Evolutionary conservation across 2,113 vertebrate genomes (phyloP).

Genomic region (Chiloscyllium plagiosum): DNA sequence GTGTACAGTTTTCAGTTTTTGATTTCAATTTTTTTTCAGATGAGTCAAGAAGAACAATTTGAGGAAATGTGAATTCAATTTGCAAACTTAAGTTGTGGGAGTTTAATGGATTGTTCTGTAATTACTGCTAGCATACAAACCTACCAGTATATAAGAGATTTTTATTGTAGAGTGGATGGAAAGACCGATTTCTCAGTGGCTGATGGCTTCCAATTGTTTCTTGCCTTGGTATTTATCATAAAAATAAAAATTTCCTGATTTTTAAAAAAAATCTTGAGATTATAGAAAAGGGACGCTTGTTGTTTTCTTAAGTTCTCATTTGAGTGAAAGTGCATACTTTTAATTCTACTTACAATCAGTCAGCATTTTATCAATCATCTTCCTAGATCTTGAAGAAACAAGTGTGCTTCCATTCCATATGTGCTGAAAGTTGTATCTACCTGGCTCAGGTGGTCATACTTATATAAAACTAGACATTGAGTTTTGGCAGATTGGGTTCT

Average conservation of each 20-base stretch:
- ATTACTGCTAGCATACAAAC: neutral
- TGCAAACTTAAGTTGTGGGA: neutral
- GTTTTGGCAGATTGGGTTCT: neutral
- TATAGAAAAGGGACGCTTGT: neutral
- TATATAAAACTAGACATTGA: neutral
- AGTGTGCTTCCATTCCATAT: neutral
- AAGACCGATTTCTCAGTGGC: neutral
- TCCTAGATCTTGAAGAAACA: neutral
- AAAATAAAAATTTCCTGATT: slow-evolving; percentile 20
- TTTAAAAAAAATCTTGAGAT: neutral
- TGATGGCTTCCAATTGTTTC: neutral
- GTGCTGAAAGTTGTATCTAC: neutral
- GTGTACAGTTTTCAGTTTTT: slow-evolving; percentile 8
- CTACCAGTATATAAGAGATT: slow-evolving; percentile 4
- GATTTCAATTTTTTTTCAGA: neutral
- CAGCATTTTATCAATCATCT: neutral
- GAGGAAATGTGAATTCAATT: neutral
- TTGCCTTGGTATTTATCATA: slow-evolving; percentile 11
- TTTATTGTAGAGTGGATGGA: neutral
- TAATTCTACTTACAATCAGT: neutral
- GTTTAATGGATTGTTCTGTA: neutral
- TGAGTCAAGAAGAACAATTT: neutral
- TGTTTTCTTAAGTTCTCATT: neutral
- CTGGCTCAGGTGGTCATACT: too few relatives aligned
- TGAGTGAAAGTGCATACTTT: neutral